These are phyloP conservation scores for Augochlora pura DNA, from an alignment of 1,140 invertebrate species.

Conservation along the genomic window DNA sequence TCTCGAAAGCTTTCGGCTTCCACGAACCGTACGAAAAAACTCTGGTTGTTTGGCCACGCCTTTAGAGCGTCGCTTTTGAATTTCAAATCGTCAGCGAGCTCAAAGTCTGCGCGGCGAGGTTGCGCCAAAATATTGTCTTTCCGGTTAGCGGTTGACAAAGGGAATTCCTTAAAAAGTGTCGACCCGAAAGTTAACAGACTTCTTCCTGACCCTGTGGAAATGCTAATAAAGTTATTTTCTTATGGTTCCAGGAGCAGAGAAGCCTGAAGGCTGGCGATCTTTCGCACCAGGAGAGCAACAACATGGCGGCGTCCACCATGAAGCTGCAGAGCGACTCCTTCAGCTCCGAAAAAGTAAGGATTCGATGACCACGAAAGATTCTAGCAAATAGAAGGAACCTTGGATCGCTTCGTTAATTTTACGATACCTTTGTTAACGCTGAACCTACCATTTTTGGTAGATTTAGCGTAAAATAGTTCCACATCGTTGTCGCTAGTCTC, in stretches of 20 bases:
- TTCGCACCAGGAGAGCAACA: conserved; percentile 90
- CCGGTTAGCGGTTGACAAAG: too few relatives aligned
- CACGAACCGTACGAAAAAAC: too few relatives aligned
- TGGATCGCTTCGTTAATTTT: too few relatives aligned
- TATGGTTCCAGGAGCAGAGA: conserved; percentile 85
- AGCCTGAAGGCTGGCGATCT: conserved; percentile 91
- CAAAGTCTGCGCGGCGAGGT: neutral
- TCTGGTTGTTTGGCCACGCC: neutral
- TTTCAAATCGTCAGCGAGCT: neutral
- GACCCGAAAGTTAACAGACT: too few relatives aligned
- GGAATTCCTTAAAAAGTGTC: neutral
- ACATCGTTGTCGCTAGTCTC: too few relatives aligned
- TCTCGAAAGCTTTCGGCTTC: neutral
- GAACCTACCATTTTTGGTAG: too few relatives aligned
- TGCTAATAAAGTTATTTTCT: neutral
- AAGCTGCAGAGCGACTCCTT: conserved; percentile 92
- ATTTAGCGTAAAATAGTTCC: too few relatives aligned
- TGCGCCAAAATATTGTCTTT: neutral
- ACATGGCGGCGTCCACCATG: conserved; percentile 88
- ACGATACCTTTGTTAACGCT: too few relatives aligned
- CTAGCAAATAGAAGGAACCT: too few relatives aligned
- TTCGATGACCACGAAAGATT: too few relatives aligned
- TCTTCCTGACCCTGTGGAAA: neutral
- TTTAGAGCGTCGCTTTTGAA: neutral
- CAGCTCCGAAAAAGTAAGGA: conserved; percentile 87